Evolutionary conservation across 2,888 invertebrate genomes (phyloP), one percentile per base, ranked within the genome.

Genomic region (Idaea aversata): DNA sequence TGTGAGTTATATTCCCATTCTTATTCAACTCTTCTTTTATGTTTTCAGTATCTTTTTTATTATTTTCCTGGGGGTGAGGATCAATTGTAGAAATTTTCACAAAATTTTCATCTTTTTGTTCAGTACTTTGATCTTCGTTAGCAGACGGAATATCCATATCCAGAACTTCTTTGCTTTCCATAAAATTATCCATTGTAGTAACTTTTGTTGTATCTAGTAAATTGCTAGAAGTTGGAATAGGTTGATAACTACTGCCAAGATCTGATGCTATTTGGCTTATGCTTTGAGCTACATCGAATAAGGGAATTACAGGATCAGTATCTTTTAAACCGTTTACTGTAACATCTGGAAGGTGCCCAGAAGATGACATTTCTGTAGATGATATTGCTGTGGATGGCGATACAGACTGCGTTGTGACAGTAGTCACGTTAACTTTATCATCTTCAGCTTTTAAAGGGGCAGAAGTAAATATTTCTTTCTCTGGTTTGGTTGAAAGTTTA

Each of bases 211-310:
- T 77, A 63, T 91, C 90, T 65, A 88, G 71, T 73, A 90, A 75
- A 72, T 86, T 83, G 61, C 79, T 87, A 2, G 86, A 76, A 16
- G 91, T 90, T 59, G 91, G 88, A 36, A 88, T 72, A 61, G 91
- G 87, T 72, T 80, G 83, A 70, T 86, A 90, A 65, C 79, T 86
- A 59, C 82, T 82, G 38, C 90, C 91, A 34, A 93, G 81, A 75
- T 93, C 93, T 3, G 91, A 91, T 64, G 93, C 91, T 73, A 93
- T 93, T 84, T 93, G 93, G 72, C 92, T 93, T 61, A 93, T 88
- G 74, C 93, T 93, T 75, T 90, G 88, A 63, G 91, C 90, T 38
- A 93, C 87, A 75, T 93, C 93, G 76, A 93, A 91, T 47, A 91
- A 68, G 13, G 86, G 88, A 61, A 85, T 68, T 15, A 77, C 71